Evolutionary conservation across 2,888 invertebrate species (phyloP).

Genomic region (Seira sanloemensis): DNA sequence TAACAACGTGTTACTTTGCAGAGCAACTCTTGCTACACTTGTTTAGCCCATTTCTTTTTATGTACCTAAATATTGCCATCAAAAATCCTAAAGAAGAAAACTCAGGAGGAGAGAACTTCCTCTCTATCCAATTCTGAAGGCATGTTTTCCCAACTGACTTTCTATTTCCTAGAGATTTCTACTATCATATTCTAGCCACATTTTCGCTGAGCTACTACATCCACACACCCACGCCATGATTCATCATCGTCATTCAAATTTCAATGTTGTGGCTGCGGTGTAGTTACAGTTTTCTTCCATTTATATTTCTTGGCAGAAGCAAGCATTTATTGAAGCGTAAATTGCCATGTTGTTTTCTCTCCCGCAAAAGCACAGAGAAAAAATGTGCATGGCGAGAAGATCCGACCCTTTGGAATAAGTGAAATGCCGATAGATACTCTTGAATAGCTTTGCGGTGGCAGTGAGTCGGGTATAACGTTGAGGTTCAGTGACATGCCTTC

Average conservation of each 20-base stretch:
- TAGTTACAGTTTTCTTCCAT: constrained; percentile 21
- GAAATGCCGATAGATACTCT: constrained; percentile 7
- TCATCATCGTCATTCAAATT: constrained; percentile 45
- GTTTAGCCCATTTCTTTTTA: too few species aligned
- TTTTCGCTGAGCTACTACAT: too few species aligned
- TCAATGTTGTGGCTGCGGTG: constrained; percentile 55
- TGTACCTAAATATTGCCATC: too few species aligned
- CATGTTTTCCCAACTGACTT: too few species aligned
- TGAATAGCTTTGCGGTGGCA: constrained; percentile 8
- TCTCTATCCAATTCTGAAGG: too few species aligned
- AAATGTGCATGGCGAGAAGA: neutral
- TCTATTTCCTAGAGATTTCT: too few species aligned
- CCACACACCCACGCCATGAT: too few species aligned
- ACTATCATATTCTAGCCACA: too few species aligned
- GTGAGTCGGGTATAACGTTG: constrained; percentile 10
- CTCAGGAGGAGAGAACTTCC: too few species aligned
- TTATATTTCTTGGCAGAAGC: constrained; percentile 25
- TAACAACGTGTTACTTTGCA: constrained; percentile 32
- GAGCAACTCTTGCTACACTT: too few species aligned
- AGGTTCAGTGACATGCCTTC: constrained; percentile 49
- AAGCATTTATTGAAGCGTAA: constrained; percentile 61
- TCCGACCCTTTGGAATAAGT: too few species aligned
- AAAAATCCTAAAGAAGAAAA: too few species aligned
- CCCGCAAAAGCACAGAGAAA: neutral
- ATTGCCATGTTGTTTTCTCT: constrained; percentile 40